phyloP scores from a whole-genome alignment of 1,140 invertebrate species.

The Helicoverpa zea region DNA sequence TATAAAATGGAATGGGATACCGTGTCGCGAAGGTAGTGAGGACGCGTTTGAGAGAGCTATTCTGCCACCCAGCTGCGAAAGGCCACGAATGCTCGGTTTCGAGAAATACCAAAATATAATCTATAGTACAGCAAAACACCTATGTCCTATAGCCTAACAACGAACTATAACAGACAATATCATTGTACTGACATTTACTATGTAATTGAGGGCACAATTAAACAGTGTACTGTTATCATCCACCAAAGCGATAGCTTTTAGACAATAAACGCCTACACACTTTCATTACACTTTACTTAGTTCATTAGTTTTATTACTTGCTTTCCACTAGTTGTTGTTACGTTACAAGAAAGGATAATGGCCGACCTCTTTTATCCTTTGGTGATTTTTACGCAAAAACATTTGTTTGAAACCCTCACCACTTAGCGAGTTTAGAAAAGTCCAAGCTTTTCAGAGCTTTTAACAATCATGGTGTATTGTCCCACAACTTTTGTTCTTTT shows the following conservation, averaged over 20 bases:
- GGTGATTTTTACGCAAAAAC: slow-evolving; percentile 16
- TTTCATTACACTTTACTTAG: slow-evolving; percentile 41
- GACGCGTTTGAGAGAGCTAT: too few species aligned
- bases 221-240: slow-evolving; percentile 11
- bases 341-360: slow-evolving; percentile 34
- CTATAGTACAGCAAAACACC: not conserved
- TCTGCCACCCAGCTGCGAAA: too few species aligned
- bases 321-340: slow-evolving; percentile 6
- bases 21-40: too few species aligned
- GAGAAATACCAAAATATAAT: too few species aligned
- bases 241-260: slow-evolving; percentile 20
- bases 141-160: not conserved
- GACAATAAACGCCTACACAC: slow-evolving; percentile 43
- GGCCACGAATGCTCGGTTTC: too few species aligned
- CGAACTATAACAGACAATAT: not conserved
- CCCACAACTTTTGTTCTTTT: not conserved
- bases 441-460: not conserved
- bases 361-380: slow-evolving; percentile 21
- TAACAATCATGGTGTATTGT: slow-evolving; percentile 7
- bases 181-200: slow-evolving; percentile 8
- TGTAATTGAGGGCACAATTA: slow-evolving; percentile 21
- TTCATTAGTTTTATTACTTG: slow-evolving; percentile 47
- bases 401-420: slow-evolving; percentile 6
- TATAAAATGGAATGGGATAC: too few species aligned
- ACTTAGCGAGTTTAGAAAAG: not conserved